Conservation (phyloP, 2,113 vertebrate genomes). For the Lycaon pictus region DNA sequence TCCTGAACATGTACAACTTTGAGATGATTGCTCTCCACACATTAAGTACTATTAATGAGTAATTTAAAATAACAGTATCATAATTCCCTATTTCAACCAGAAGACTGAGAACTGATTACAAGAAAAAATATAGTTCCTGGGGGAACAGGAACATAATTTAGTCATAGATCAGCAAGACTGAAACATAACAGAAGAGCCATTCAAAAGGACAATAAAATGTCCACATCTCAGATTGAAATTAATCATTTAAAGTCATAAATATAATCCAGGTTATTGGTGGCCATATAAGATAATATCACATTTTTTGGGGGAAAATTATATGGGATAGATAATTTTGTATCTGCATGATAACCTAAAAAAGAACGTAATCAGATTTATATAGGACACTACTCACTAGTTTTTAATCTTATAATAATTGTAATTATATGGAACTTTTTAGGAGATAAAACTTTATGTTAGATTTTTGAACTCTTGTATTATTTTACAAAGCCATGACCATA, state of each 20-base stretch:
- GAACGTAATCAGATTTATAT: background rate
- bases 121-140: background rate
- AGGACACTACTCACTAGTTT: background rate
- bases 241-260: slow-evolving; percentile 21
- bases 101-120: background rate
- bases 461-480: background rate
- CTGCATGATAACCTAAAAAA: background rate
- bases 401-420: background rate
- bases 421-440: background rate
- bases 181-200: background rate
- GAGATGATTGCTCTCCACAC: background rate
- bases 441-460: background rate
- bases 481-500: background rate
- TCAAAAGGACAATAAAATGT: background rate
- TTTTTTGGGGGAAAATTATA: background rate
- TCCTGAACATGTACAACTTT: background rate
- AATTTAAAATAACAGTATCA: background rate
- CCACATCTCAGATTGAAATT: background rate
- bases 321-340: background rate
- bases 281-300: background rate
- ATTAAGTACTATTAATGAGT: background rate
- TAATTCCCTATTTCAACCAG: background rate
- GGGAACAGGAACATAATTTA: background rate
- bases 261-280: background rate
- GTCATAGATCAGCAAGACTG: background rate